phyloP scores from a whole-genome alignment of 2,888 invertebrate species.

The Sinelater perroti region DNA sequence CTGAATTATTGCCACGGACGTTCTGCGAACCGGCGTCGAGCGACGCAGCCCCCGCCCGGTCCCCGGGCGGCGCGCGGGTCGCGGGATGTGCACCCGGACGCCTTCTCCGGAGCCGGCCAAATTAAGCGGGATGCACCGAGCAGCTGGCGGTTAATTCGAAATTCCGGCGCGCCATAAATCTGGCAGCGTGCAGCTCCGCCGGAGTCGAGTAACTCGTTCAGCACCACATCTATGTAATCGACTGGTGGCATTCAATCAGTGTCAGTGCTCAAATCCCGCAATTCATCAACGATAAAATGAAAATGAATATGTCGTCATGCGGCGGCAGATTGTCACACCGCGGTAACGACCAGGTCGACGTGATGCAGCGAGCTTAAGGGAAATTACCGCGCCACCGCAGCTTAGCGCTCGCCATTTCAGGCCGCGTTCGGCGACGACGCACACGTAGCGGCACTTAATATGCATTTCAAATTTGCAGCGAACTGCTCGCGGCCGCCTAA shows the following conservation, averaged over 20 bases:
- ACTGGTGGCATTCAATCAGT: slow-evolving; percentile 59
- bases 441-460: slow-evolving; percentile 10
- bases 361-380: slow-evolving; percentile 29
- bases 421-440: slow-evolving; percentile 4
- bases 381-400: slow-evolving; percentile 25
- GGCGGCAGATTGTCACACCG: slow-evolving; percentile 54
- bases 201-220: slow-evolving; percentile 18
- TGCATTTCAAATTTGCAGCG: slow-evolving; percentile 14
- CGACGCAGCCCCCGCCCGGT: slow-evolving; percentile 25
- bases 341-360: slow-evolving; percentile 45
- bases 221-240: slow-evolving; percentile 50
- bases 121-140: background rate
- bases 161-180: slow-evolving; percentile 11
- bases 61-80: too few species aligned
- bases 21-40: slow-evolving; percentile 39
- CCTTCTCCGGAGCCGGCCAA: too few species aligned
- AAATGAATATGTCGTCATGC: slow-evolving; percentile 55
- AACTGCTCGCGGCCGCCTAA: slow-evolving; percentile 11
- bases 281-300: slow-evolving; percentile 59
- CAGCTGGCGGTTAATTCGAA: slow-evolving; percentile 14
- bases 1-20: slow-evolving; percentile 47
- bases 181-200: slow-evolving; percentile 10
- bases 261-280: slow-evolving; percentile 58
- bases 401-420: slow-evolving; percentile 15
- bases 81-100: too few species aligned